Conservation (phyloP, 2,888 invertebrate species). For the Eubasilissa splendida region DNA sequence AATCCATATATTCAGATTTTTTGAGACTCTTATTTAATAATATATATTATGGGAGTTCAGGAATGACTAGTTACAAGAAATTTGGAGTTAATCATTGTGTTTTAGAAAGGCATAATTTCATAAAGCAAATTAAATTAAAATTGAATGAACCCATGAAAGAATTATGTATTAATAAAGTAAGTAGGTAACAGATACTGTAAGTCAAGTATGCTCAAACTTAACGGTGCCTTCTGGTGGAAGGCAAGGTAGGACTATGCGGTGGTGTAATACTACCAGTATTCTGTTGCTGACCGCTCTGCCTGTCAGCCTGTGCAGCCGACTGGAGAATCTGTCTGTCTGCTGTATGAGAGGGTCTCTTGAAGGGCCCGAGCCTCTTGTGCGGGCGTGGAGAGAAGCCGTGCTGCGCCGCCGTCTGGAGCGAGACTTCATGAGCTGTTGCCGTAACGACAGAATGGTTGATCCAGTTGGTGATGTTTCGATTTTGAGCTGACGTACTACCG, state of each 20-base stretch:
- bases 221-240: constrained; percentile 50
- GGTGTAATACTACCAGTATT: constrained; percentile 46
- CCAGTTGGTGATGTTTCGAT: constrained; percentile 50
- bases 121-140: no score
- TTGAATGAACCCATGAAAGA: no score
- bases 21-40: no score
- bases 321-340: constrained; percentile 55
- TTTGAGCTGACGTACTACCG: constrained; percentile 48
- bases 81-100: no score
- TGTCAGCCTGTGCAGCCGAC: constrained; percentile 56
- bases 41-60: no score
- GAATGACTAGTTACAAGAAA: no score
- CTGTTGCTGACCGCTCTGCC: constrained; percentile 32
- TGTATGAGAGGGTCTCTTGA: constrained; percentile 71
- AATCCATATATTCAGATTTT: no score
- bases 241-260: constrained; percentile 57
- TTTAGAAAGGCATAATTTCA: no score
- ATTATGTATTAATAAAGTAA: no score
- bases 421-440: constrained; percentile 58
- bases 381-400: constrained; percentile 79
- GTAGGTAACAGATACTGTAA: no score
- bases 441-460: constrained; percentile 63
- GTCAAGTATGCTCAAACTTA: not conserved
- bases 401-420: constrained; percentile 61
- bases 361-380: constrained; percentile 78